Conservation (phyloP, 2,888 invertebrate genomes). For the Cecidostiba fungosa region DNA sequence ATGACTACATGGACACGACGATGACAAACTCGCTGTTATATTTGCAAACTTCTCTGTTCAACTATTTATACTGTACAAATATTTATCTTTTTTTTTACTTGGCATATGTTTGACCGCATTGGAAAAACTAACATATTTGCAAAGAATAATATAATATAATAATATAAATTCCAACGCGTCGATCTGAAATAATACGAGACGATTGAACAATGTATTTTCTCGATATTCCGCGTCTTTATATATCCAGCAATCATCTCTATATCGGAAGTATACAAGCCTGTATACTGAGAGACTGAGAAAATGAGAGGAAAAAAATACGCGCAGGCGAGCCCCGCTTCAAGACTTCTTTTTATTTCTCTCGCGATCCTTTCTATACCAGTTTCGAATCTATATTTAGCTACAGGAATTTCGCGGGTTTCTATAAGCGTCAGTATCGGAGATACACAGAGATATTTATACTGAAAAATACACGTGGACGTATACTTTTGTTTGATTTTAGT, state of each 20-base stretch:
- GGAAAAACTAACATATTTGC: not conserved
- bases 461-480: not conserved
- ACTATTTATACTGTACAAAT: not conserved
- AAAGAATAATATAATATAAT: not conserved
- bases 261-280: slow-evolving; percentile 13
- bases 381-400: slow-evolving; percentile 43
- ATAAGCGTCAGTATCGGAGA: not conserved
- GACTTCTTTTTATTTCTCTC: slow-evolving; percentile 16
- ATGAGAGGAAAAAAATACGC: not conserved
- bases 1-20: not conserved
- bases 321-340: not conserved
- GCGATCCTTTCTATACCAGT: slow-evolving; percentile 42
- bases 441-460: not conserved
- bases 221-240: not conserved
- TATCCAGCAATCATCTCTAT: not conserved
- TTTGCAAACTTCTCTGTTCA: not conserved
- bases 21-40: not conserved
- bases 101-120: not conserved
- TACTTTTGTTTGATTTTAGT: not conserved
- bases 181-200: not conserved
- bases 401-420: slow-evolving; percentile 18
- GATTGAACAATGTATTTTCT: not conserved
- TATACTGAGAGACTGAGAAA: not conserved
- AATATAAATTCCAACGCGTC: not conserved
- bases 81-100: not conserved